These are phyloP conservation scores for Drosophila trapezifrons DNA, from an alignment of 1,140 invertebrate species.

Conservation along the genomic window DNA sequence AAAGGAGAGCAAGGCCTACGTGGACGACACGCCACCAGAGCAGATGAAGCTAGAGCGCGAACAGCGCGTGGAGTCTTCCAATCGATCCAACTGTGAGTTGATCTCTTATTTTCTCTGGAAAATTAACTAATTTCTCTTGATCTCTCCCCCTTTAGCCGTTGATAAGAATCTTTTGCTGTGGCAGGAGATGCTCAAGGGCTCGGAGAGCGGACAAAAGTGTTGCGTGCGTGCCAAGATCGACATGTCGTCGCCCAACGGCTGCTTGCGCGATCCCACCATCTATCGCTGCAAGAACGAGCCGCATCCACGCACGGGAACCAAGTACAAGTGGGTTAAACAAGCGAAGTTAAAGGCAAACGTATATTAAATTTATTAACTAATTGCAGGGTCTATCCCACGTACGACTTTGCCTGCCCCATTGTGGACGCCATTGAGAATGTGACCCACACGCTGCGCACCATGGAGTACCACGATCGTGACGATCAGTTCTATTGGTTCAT, in stretches of 20 bases:
- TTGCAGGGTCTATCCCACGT: constrained; percentile 98
- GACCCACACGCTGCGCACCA: constrained; percentile 98
- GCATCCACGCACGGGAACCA: constrained; percentile 96
- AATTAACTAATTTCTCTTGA: neutral
- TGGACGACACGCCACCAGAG: constrained; percentile 97
- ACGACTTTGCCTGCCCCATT: constrained; percentile 99
- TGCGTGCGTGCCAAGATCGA: constrained; percentile 99
- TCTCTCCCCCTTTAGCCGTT: constrained; percentile 86
- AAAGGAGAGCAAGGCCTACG: constrained; percentile 95
- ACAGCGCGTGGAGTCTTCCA: constrained; percentile 93
- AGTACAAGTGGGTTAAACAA: constrained; percentile 93
- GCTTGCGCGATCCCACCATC: constrained; percentile 99
- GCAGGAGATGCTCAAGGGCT: constrained; percentile 97
- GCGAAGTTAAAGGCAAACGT: neutral
- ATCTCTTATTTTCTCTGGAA: neutral
- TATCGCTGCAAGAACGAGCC: constrained; percentile 98
- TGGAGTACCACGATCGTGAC: constrained; percentile 99
- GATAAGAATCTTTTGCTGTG: constrained; percentile 95
- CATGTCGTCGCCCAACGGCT: constrained; percentile 98
- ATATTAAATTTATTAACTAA: constrained; percentile 15
- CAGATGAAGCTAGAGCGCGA: constrained; percentile 98
- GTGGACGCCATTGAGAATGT: constrained; percentile 98
- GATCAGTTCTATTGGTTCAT: constrained; percentile 99
- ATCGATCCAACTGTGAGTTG: constrained; percentile 92
- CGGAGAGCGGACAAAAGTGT: constrained; percentile 91